Conservation (phyloP, 2,113 vertebrate genomes). For the Pantherophis guttatus region DNA sequence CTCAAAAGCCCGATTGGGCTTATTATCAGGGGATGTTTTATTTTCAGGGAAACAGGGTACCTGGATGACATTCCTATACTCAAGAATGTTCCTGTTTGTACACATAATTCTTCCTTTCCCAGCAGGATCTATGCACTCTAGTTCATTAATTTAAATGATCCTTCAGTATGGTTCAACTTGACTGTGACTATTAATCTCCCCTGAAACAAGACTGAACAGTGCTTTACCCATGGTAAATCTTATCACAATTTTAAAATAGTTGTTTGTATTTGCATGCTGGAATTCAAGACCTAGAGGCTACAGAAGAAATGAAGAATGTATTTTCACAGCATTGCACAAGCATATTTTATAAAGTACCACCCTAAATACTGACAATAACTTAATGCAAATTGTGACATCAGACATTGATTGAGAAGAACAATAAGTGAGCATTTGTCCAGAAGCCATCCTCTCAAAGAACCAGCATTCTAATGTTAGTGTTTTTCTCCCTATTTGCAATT, state of each 20-base stretch:
- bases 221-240: neutral
- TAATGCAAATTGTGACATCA: conserved; percentile 1
- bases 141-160: neutral
- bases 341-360: neutral
- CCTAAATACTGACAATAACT: conserved; percentile 32
- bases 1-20: too few species aligned
- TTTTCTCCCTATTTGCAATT: neutral
- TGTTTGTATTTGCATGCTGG: conserved; percentile 17
- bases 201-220: neutral
- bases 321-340: neutral
- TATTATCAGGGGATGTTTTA: too few species aligned
- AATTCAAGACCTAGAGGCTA: neutral
- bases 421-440: conserved; percentile 32
- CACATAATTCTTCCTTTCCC: neutral
- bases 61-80: neutral
- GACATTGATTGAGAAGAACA: conserved; percentile 16
- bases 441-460: neutral
- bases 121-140: neutral
- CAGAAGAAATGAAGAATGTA: neutral
- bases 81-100: neutral
- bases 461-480: neutral
- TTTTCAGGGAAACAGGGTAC: too few species aligned
- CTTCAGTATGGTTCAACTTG: neutral
- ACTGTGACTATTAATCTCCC: neutral
- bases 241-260: fast-evolving